Evolutionary conservation across 2,797 vertebrate genomes (phyloP), one percentile per base, ranked within the genome.

Genomic region (Sebastes nivosus): DNA sequence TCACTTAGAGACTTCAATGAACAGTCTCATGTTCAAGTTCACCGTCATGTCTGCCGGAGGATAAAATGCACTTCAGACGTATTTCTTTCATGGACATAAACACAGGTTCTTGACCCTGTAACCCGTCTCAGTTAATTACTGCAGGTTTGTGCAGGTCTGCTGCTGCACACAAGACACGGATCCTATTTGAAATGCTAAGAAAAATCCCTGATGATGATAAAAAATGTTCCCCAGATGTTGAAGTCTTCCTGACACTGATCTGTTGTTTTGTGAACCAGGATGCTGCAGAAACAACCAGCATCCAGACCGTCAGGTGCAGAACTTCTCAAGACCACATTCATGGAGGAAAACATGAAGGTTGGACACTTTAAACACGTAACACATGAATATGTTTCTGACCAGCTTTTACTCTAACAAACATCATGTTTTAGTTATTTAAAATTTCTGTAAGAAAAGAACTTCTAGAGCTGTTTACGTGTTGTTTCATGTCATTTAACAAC

Each of bases 301-400:
- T 72, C 9, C 61, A 70, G 77, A 68, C 77, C 81, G 2, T 78
- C 74, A 1, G 81, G 74, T 0, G 70, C 70, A 29, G 38, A 86
- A 16, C 8, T 80, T 1, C 81, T 86, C 2, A 80, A 72, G 52
- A 82, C 42, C 57, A n/a, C 0, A 4, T 80, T 83, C 61, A 1
- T 86, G 69, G 77, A 86, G 61, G 66, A 30, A 2, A 58, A 60
- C 67, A 72, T 83, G 81, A 67, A 86, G 84, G 84, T 82, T 4
- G 3, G 22, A 63, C 46, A 18, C 38, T 50, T 30, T 29, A 42
- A 52, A 52, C 18, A 20, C 18, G 46, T 3, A 8, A 66, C 54
- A 55, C 10, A 6, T 24, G 11, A 24, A 55, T 24, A 24, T 55
- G 20, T 18, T 46, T 46, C 42, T 46, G 42, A 24, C n/a, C 36